phyloP scores from a whole-genome alignment of 2,888 invertebrate species.

The Drepanosiphum platanoidis region DNA sequence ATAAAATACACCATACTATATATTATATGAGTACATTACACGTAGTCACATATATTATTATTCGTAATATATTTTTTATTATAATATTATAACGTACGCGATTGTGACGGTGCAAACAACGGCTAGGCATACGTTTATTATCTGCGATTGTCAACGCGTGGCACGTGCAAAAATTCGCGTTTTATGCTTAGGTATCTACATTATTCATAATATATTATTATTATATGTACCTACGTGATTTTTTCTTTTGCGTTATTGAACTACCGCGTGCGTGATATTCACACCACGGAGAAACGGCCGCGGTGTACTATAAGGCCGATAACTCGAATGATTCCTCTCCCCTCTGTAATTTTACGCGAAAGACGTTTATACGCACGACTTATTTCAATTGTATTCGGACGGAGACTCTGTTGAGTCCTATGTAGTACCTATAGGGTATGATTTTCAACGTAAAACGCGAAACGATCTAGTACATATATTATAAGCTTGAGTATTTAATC shows the following conservation, averaged over 20 bases:
- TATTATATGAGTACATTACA: too few species aligned
- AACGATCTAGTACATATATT: too few species aligned
- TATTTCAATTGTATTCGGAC: too few species aligned
- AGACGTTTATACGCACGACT: too few species aligned
- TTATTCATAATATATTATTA: neutral
- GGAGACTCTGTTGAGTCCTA: too few species aligned
- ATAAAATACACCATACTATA: too few species aligned
- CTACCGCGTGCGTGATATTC: neutral
- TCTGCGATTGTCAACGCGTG: neutral
- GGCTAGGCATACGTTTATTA: neutral
- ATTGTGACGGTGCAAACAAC: neutral
- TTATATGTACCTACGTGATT: neutral
- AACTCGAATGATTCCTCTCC: neutral
- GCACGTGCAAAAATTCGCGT: constrained; percentile 19
- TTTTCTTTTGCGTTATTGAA: neutral
- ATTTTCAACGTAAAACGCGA: too few species aligned
- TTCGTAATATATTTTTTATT: neutral
- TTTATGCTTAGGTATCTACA: too few species aligned
- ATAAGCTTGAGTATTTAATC: too few species aligned
- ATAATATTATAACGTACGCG: neutral
- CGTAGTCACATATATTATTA: too few species aligned
- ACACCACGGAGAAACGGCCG: neutral
- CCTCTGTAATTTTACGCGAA: neutral
- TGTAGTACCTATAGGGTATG: too few species aligned
- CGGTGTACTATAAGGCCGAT: too few species aligned